phyloP scores from a whole-genome alignment of 2,113 vertebrate species.

The Salvelinus namaycush region DNA sequence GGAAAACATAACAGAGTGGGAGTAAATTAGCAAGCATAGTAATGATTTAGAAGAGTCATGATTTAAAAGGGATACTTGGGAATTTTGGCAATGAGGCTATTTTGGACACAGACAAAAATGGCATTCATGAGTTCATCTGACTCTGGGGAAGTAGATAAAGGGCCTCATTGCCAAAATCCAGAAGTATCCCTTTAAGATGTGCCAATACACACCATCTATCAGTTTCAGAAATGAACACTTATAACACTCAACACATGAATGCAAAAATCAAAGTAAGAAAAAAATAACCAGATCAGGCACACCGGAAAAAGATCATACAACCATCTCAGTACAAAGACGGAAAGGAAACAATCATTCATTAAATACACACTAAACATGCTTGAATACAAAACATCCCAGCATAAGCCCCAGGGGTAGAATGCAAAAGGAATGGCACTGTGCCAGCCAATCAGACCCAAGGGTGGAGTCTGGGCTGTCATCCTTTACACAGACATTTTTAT shows the following conservation, averaged over 20 bases:
- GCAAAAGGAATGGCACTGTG: slow-evolving; percentile 7
- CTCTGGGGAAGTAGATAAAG: too few relatives aligned
- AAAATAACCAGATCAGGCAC: slow-evolving; percentile 25
- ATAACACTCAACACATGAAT: neutral
- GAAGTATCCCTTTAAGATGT: too few relatives aligned
- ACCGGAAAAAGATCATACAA: slow-evolving; percentile 19
- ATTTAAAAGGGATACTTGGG: too few relatives aligned
- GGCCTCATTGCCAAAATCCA: too few relatives aligned
- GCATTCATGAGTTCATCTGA: too few relatives aligned
- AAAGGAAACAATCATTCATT: too few relatives aligned
- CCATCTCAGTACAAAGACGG: slow-evolving; percentile 14
- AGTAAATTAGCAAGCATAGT: neutral
- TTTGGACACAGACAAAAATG: too few relatives aligned
- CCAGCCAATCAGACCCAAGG: slow-evolving; percentile 57
- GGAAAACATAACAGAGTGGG: neutral
- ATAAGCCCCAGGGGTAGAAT: neutral
- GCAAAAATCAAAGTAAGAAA: slow-evolving; percentile 3
- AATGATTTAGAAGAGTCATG: neutral
- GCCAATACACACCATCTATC: neutral
- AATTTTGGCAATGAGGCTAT: too few relatives aligned
- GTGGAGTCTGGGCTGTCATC: slow-evolving; percentile 65
- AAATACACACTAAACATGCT: slow-evolving; percentile 16
- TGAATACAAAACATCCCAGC: slow-evolving; percentile 5
- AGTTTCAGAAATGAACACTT: neutral
- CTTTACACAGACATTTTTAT: slow-evolving; percentile 58